Conservation (phyloP, 2,797 vertebrate genomes). For the Eutrigla gurnardus region DNA sequence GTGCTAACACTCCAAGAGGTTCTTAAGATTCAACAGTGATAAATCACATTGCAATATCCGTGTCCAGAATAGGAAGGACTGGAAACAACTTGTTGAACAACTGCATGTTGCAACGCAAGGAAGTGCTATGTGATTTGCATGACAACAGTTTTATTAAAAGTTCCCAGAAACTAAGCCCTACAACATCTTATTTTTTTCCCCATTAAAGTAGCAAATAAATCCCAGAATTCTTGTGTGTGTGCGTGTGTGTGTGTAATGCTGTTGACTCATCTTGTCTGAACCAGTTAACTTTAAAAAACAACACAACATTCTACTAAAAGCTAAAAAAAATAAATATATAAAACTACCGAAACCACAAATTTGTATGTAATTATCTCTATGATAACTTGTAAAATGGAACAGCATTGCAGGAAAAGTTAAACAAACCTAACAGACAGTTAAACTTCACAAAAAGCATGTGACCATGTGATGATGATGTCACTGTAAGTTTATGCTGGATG, state of each 20-base stretch:
- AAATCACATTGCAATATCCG: slow-evolving; percentile 51
- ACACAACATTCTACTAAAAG: background rate
- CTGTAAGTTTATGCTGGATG: slow-evolving; percentile 17
- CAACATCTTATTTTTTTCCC: background rate
- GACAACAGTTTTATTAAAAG: slow-evolving; percentile 15
- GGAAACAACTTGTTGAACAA: slow-evolving; percentile 36
- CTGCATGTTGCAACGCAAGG: slow-evolving; percentile 6
- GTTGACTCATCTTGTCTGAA: background rate
- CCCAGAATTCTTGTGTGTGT: background rate
- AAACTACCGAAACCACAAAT: too few relatives aligned
- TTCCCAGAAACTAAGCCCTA: slow-evolving; percentile 4
- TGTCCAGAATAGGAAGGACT: slow-evolving; percentile 18
- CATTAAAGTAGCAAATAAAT: background rate
- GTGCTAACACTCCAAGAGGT: slow-evolving; percentile 38
- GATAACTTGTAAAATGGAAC: background rate
- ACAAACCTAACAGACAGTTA: background rate
- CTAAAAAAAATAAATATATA: background rate
- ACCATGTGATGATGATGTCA: background rate
- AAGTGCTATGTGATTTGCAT: slow-evolving; percentile 3
- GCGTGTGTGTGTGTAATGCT: background rate
- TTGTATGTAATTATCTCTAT: background rate
- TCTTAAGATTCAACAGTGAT: slow-evolving; percentile 49
- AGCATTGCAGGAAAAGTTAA: background rate
- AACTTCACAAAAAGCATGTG: slow-evolving; percentile 1
- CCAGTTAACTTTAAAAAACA: background rate